These are phyloP conservation scores for Branchinecta sandiegonensis DNA, from an alignment of 2,888 invertebrate species.

Conservation along the genomic window DNA sequence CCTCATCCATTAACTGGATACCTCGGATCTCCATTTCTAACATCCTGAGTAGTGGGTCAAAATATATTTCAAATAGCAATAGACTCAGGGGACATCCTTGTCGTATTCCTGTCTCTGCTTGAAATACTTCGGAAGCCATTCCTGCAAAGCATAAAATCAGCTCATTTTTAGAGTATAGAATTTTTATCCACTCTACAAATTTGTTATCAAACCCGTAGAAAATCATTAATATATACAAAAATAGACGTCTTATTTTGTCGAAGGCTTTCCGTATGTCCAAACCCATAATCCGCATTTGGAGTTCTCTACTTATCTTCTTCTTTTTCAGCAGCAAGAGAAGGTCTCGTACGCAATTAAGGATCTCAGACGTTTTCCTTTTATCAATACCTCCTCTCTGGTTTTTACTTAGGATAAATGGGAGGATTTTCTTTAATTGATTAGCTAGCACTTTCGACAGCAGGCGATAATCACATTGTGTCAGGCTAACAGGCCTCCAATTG, in stretches of 20 bases:
- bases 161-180: not conserved
- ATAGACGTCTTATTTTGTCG: not conserved
- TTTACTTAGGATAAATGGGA: not conserved
- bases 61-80: constrained; percentile 4
- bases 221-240: not conserved
- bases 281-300: not conserved
- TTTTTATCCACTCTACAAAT: not conserved
- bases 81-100: constrained; percentile 3
- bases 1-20: not conserved
- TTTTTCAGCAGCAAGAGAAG: not conserved
- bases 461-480: not conserved
- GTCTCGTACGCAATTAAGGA: not conserved
- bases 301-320: not conserved
- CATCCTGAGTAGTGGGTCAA: not conserved
- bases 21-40: not conserved
- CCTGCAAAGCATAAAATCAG: too few species aligned
- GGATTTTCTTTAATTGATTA: not conserved
- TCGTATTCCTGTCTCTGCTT: not conserved
- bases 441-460: constrained; percentile 8
- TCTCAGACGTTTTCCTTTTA: not conserved
- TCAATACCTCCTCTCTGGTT: not conserved
- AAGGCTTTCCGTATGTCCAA: constrained; percentile 8
- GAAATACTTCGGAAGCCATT: not conserved
- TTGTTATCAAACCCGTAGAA: not conserved
- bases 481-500: constrained; percentile 3